Conservation (phyloP, 2,113 vertebrate genomes). For the Pangasianodon hypophthalmus region DNA sequence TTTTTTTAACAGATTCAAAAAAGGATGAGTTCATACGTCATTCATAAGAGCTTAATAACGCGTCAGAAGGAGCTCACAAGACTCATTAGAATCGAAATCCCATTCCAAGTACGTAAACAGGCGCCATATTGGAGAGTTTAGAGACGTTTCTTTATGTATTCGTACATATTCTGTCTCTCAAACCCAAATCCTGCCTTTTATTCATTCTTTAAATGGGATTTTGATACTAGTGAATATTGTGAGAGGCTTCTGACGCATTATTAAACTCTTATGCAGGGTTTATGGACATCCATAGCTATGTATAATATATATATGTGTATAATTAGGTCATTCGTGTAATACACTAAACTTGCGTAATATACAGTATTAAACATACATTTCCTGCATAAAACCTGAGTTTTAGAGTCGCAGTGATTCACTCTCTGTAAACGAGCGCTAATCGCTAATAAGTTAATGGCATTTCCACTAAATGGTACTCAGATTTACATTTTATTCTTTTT, state of each 20-base stretch:
- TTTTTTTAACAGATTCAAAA: not conserved
- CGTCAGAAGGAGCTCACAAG: not conserved
- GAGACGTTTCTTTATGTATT: not conserved
- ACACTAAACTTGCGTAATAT: not conserved
- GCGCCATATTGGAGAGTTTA: not conserved
- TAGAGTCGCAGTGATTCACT: not conserved
- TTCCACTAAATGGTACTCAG: not conserved
- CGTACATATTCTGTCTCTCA: not conserved
- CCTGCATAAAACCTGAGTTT: not conserved
- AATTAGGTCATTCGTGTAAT: not conserved
- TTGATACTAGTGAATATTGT: not conserved
- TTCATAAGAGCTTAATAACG: not conserved
- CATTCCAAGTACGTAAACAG: not conserved
- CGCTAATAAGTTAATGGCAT: not conserved
- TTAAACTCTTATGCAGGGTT: not conserved
- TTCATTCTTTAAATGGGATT: not conserved
- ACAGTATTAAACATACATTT: not conserved
- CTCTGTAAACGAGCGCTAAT: not conserved
- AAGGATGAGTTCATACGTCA: not conserved
- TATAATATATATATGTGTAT: not conserved
- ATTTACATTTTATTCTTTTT: not conserved
- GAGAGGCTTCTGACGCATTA: not conserved
- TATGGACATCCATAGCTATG: not conserved
- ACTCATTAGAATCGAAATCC: not conserved
- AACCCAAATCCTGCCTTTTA: not conserved